Base-by-base conservation (phyloP, 1,140 invertebrate species). In the Megalonaias nervosa region DNA sequence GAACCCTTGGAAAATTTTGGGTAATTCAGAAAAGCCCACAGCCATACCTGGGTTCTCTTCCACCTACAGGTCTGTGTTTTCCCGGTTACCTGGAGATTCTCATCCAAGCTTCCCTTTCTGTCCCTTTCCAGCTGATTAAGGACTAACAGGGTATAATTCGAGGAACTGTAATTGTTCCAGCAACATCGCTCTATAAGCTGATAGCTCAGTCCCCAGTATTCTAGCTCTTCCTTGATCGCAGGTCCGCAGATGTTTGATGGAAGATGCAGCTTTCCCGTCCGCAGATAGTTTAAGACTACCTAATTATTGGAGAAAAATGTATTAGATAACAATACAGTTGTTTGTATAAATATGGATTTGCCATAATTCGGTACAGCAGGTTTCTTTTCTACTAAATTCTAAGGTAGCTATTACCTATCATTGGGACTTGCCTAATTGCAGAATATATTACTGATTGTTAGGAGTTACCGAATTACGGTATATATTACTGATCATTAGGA, bases 11-110 rank as follows among this genome's bases (percentile, higher is more conserved):
- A 89, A n/a, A 86, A 87, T 19, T 75, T 80, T 5, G 88, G 86
- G 62, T 89, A 84, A 58, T 89, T 84, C 12, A 89, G 79, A 64
- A 88, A 86, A 48, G 81, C 86, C 88, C 87, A 88, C 14, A 87
- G 75, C 57, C 74, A 74, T 1, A 82, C 81, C 60, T 81, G 58
- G 19, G 72, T 67, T 48, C 84, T 64, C 48, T 75, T 81, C 86
- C 85, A 89, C 23, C 81, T 78, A 26, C 74, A 77, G 0, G 80
- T 65, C 66, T 71, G 81, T 19, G 74, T 71, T 26, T 80, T 74
- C 58, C 84, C 80, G 19, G 71, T 67, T 58, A 79, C 75, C 19
- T 82, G 65, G 56, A 85, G 74, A 48, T 84, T 80, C 72, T 87
- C 84, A 1, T 84, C 85, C 26, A 84, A 85, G 58, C 86, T 88